Percentiles rank a stretch among this genome's conserved stretches.
These are phyloP conservation scores for Plodia interpunctella DNA, from an alignment of 1,140 invertebrate genomes.

Conservation along the genomic window DNA sequence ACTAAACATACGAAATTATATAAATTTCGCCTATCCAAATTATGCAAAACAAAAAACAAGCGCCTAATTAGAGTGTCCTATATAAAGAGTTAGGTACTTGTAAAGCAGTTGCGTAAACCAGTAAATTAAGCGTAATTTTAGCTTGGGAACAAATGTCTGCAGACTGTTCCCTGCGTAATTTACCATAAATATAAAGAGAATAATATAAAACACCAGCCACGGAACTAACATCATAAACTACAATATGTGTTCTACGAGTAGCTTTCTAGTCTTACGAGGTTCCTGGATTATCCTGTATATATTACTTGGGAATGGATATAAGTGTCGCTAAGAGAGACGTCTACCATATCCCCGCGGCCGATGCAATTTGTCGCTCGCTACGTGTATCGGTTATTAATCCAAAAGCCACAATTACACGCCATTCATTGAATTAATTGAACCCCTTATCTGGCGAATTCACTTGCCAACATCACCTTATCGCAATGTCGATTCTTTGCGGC, in stretches of 20 bases:
- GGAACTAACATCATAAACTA: too few relatives aligned
- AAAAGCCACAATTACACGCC: conserved; percentile 48
- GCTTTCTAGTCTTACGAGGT: too few relatives aligned
- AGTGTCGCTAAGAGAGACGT: conserved; percentile 34
- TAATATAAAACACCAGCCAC: too few relatives aligned
- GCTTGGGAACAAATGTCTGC: too few relatives aligned
- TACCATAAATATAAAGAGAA: too few relatives aligned
- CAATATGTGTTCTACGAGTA: too few relatives aligned
- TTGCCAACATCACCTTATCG: conserved; percentile 33
- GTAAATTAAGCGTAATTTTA: too few relatives aligned
- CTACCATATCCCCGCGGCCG: conserved; percentile 41
- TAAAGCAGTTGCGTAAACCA: too few relatives aligned
- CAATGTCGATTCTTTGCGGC: conserved; percentile 30
- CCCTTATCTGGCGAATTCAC: conserved; percentile 54
- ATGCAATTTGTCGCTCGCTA: conserved; percentile 58
- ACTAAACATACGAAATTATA: conserved; percentile 51
- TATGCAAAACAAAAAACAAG: conserved; percentile 36
- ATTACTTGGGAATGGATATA: conserved; percentile 18
- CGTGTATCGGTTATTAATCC: conserved; percentile 64
- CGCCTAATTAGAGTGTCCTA: background rate
- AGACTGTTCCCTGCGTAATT: too few relatives aligned
- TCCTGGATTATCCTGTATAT: background rate
- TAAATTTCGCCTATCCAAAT: conserved; percentile 54
- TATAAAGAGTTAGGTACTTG: too few relatives aligned
- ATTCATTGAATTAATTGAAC: conserved; percentile 52